Percentiles rank a stretch among this genome's conserved stretches.
phyloP scores from a whole-genome alignment of 2,797 vertebrate species.

The Lutjanus campechanus region DNA sequence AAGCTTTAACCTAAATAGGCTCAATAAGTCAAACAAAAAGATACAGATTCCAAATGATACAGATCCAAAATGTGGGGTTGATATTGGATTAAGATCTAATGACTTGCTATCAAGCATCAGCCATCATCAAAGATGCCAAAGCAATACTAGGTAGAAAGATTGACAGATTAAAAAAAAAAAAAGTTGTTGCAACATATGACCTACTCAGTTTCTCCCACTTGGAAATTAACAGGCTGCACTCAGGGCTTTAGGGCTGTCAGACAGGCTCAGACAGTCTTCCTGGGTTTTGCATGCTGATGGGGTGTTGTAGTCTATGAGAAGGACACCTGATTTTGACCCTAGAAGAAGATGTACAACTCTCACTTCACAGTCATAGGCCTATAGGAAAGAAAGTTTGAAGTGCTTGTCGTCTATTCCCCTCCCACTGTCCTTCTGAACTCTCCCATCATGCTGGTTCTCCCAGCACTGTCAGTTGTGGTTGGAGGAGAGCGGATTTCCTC shows the following conservation, averaged over 20 bases:
- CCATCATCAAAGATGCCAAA: background rate
- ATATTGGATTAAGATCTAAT: background rate
- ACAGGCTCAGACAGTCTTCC: background rate
- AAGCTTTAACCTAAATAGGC: background rate
- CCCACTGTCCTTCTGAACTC: background rate
- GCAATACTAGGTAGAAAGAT: background rate
- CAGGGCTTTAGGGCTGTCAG: background rate
- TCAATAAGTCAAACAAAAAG: background rate
- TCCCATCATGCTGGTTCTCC: background rate
- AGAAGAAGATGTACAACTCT: background rate
- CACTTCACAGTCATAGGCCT: background rate
- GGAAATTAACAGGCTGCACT: background rate
- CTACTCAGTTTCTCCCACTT: background rate
- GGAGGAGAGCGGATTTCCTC: background rate
- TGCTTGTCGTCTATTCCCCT: background rate
- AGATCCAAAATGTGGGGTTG: background rate
- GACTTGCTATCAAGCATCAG: background rate
- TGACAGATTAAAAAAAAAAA: background rate
- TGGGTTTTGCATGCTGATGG: background rate
- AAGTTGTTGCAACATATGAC: background rate
- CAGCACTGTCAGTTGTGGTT: background rate
- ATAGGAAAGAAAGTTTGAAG: background rate
- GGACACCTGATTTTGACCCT: background rate
- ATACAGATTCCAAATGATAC: background rate
- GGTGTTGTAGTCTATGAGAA: background rate